Evolutionary conservation across 30 jellyfish, hydroid and myxozoan genomes (phyloP).

Genomic region (Phacellophora camtschatica): DNA sequence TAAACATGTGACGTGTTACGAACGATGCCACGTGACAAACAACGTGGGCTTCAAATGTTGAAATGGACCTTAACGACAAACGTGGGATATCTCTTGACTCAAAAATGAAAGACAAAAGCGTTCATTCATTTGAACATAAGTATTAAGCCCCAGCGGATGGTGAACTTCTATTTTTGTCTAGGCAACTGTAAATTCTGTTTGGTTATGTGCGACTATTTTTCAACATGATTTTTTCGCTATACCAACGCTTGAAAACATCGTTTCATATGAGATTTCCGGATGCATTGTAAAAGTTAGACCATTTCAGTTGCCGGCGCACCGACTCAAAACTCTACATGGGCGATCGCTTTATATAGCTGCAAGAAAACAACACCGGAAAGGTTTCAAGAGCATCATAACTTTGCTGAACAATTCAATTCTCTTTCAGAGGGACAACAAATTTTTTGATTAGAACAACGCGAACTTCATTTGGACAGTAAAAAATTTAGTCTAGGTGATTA

Average conservation of each 20-base stretch:
- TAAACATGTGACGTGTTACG: too few species aligned
- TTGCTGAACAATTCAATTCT: not conserved
- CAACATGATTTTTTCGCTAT: conserved; percentile 10
- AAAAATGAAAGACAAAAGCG: too few species aligned
- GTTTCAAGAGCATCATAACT: not conserved
- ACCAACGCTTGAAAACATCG: not conserved
- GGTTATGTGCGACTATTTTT: not conserved
- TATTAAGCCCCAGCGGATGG: too few species aligned
- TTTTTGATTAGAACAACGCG: not conserved
- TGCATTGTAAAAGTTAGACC: not conserved
- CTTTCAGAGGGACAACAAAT: not conserved
- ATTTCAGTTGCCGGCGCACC: not conserved
- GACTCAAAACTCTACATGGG: not conserved
- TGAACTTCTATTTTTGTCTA: too few species aligned
- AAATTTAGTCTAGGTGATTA: too few species aligned
- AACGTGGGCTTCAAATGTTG: too few species aligned
- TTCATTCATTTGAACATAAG: too few species aligned
- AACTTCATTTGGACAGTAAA: not conserved
- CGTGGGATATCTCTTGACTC: too few species aligned
- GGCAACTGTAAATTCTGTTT: not conserved
- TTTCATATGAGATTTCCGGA: conserved; percentile 21
- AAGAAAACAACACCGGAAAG: not conserved
- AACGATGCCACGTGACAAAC: too few species aligned
- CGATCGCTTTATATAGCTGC: not conserved
- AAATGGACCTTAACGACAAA: too few species aligned